Base-by-base conservation (phyloP, 1,140 invertebrate species). In the Potamilus streckersoni region DNA sequence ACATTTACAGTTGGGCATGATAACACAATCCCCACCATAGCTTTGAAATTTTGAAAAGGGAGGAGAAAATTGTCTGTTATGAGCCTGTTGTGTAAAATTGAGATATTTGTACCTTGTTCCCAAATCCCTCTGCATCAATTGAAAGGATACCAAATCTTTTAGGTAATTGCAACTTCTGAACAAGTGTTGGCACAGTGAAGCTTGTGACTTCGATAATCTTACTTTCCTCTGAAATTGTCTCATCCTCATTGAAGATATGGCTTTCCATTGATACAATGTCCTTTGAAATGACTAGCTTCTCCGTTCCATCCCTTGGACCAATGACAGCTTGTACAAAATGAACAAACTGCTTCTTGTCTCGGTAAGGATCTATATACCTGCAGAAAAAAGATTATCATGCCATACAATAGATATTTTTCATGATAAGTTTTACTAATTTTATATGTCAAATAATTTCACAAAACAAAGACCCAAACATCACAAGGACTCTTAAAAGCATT, bases 61-160 rank as follows among this genome's bases (percentile, higher is more conserved):
- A 62, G 23, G 60, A 62, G 60, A 62, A 11, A 62, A 62, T n/a
- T 2, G 17, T 61, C 20, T 20, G 17, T 3, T 61, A n/a, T 62
- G 60, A 11, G 60, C 23, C 13, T 62, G 19, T 0, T 13, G 8
- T 8, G 23, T n/a, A 62, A 62, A 20, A 62, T 23, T n/a, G 60
- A 5, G 19, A 14, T 62, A 56, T 57, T 76, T 76, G 38, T 75
- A 87, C 86, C 80, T 76, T 76, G 60, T 80, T 81, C 67, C 85
- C 83, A 17, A 75, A 55, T 1, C 86, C 86, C 79, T 87, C 85
- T 20, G 83, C 83, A 82, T 87, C 86, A 60, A 87, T 83, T 14
- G 86, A 87, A 23, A 87, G 69, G 66, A 87, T 74, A 12, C 83
- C 85, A 79, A 87, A 84, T 62, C 76, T 61, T 60, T 71, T 79